Percentiles rank a stretch among this genome's conserved stretches.
Evolutionary conservation across 2,888 invertebrate species (phyloP).

Genomic region (Zygaena filipendulae): DNA sequence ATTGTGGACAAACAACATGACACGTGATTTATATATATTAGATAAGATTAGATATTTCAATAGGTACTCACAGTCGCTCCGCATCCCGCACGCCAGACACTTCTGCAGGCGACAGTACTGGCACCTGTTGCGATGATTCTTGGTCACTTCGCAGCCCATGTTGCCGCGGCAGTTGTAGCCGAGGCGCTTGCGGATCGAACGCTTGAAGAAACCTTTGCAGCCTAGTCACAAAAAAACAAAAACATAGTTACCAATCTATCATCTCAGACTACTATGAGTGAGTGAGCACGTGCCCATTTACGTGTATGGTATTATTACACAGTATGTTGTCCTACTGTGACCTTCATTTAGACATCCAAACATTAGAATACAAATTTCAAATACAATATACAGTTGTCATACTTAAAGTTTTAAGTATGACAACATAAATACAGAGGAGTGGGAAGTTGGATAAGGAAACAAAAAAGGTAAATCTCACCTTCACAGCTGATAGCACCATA

Average conservation of each 20-base stretch:
- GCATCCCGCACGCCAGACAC: slow-evolving; percentile 97
- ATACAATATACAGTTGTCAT: no score
- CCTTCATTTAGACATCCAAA: no score
- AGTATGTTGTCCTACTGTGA: no score
- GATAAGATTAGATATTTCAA: no score
- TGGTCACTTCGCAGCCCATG: slow-evolving; percentile 98
- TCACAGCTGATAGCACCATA: slow-evolving; percentile 95
- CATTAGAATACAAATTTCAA: no score
- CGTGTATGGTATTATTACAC: no score
- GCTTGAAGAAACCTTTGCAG: slow-evolving; percentile 98
- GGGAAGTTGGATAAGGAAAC: background rate
- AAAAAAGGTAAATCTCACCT: slow-evolving; percentile 36
- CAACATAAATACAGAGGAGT: no score
- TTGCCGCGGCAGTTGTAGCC: slow-evolving; percentile 97
- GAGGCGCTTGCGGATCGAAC: slow-evolving; percentile 95
- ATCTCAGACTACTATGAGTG: no score
- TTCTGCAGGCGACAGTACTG: slow-evolving; percentile 98
- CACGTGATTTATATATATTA: no score
- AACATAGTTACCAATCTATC: background rate
- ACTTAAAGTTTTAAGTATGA: no score
- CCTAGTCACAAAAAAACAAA: slow-evolving; percentile 67
- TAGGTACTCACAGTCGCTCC: slow-evolving; percentile 96
- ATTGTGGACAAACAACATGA: no score
- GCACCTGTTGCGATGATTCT: slow-evolving; percentile 97
- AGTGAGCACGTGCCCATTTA: no score